Base-by-base conservation (phyloP, 2,888 invertebrate genomes). In the Eudasyphora cyanicolor region DNA sequence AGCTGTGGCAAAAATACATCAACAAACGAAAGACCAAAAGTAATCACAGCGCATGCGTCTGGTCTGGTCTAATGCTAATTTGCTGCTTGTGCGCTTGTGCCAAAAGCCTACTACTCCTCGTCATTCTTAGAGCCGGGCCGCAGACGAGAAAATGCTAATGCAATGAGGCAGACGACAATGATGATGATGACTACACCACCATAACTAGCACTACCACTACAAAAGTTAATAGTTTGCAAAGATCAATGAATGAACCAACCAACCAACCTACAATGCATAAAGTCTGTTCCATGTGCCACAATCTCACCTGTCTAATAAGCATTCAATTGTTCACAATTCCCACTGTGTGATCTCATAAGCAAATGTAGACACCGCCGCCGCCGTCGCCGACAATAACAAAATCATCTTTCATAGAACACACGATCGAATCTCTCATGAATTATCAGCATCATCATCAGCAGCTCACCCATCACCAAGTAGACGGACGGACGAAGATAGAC, bases 21-120 rank as follows among this genome's bases (percentile, higher is more conserved):
- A 21, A 62, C 67, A 54, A 6, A 51, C 32, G n/a, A 62, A 17
- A 64, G 42, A 64, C 42, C 19, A 76, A 67, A 74, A 19, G 24
- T 29, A 19, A 78, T 24, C 78, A 49, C 79, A 69, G 82, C 85
- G 85, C 86, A 85, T 86, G 85, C 85, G 85, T 82, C 86, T 85
- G 83, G 85, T 81, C 85, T n/a, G n/a, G n/a, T n/a, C n/a, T n/a
- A n/a, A 82, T 80, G 76, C 54, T 79, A 82, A 84, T 79, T 76
- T 67, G 32, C 64, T 78, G 77, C 14, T 38, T 79, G 67, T n/a
- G n/a, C n/a, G n/a, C 62, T 79, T 69, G 57, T 71, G 70, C 24
- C 57, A 42, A n/a, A 70, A 19, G 24, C n/a, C n/a, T n/a, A n/a
- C n/a, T n/a, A 10, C 45, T 12, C 27, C 57, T 19, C 2, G 5